Evolutionary conservation across 2,113 vertebrate genomes (phyloP).

Genomic region (Platysteira castanea): DNA sequence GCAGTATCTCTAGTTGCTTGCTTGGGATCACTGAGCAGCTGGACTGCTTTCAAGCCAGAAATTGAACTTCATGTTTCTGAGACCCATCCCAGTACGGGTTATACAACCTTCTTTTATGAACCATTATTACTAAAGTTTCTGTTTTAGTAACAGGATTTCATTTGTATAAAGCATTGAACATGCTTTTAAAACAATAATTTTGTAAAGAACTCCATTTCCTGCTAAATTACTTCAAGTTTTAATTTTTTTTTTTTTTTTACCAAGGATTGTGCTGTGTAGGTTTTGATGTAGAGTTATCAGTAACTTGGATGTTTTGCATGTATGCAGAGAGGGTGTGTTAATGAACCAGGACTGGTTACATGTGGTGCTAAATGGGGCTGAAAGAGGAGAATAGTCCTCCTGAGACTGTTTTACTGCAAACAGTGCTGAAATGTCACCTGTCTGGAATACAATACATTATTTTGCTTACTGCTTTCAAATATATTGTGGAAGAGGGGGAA

Average conservation of each 20-base stretch:
- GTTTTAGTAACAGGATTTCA: neutral
- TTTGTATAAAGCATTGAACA: neutral
- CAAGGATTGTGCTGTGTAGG: neutral
- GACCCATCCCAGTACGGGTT: neutral
- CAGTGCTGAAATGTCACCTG: neutral
- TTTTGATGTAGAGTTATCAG: neutral
- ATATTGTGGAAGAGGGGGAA: neutral
- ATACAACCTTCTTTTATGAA: neutral
- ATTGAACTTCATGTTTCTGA: neutral
- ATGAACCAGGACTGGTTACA: neutral
- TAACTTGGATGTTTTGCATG: neutral
- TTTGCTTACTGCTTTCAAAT: neutral
- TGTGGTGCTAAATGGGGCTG: neutral
- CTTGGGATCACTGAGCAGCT: neutral
- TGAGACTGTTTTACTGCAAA: neutral
- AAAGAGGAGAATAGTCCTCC: neutral
- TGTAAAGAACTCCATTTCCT: neutral
- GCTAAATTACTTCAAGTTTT: neutral
- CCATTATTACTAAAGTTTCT: neutral
- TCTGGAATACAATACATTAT: neutral
- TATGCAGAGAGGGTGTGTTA: neutral
- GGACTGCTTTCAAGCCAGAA: neutral
- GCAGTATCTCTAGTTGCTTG: neutral
- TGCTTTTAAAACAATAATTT: neutral
- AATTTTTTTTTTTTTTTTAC: rapidly evolving